Evolutionary conservation across 2,113 vertebrate genomes (phyloP), one percentile per base, ranked within the genome.

Genomic region (Pomatorhinus ruficollis): DNA sequence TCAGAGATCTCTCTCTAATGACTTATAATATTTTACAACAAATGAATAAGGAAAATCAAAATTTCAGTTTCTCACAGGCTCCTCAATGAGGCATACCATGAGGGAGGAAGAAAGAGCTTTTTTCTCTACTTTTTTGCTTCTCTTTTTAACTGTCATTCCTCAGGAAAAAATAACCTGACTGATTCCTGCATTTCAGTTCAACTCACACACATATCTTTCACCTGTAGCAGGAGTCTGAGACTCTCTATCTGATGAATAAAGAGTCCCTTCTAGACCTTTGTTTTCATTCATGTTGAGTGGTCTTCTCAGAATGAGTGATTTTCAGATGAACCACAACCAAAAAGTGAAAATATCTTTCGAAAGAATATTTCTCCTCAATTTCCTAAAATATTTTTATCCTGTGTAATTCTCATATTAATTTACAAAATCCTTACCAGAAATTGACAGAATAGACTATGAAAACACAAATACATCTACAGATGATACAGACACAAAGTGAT

Each of bases 401-500:
- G 21, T 77, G 35, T 20, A 71, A 39, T 57, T 90, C 63, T n/a
- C 42, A 7, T n/a, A 28, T 49, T 89, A 45, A 65, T 79, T 89
- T 87, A 72, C 53, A 80, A 92, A 90, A 84, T 84, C 25, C 15
- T 92, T 93, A 93, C 77, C 83, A 35, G 53, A 70, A 91, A 91
- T 49, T 63, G 86, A 65, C 66, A 80, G 63, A 91, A 42, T 42
- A 57, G 28, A 64, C 72, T 57, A 47, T 25, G 49, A 87, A 90
- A 87, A 94, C 52, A 75, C 52, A 83, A 33, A 78, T 24, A 72
- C 15, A 50, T 65, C 52, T 19, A 47, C 9, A 60, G 49, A 42
- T 50, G 35, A 31, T 69, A 80, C 25, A 77, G 31, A 77, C 28
- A 64, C 3, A 66, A 66, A 78, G 63, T 40, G 37, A 22, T 50